A percentile compares a stretch with the other conserved stretches of the same genome.
These are phyloP conservation scores for Solea senegalensis DNA, from an alignment of 2,113 vertebrate genomes.

Conservation along the genomic window DNA sequence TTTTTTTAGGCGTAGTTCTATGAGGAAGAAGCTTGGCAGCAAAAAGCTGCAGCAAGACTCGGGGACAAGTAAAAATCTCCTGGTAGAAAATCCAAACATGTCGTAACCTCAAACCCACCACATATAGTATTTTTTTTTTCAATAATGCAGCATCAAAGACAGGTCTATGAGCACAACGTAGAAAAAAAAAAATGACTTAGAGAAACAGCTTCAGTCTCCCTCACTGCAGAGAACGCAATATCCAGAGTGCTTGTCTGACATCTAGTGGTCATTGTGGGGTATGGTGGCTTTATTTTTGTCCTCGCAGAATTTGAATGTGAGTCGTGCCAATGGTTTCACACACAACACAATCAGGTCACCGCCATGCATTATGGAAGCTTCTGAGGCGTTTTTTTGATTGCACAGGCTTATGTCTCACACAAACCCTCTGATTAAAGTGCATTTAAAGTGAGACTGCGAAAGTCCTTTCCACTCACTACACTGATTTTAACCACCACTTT, in stretches of 20 bases:
- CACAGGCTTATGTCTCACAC: slow-evolving; percentile 1
- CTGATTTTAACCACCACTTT: too few species aligned
- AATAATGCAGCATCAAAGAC: neutral
- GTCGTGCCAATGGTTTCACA: slow-evolving; percentile 17
- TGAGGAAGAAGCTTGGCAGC: too few species aligned
- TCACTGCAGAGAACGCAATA: neutral
- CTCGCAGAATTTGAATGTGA: slow-evolving; percentile 9
- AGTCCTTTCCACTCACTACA: too few species aligned
- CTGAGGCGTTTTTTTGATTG: neutral
- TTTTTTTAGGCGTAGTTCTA: too few species aligned
- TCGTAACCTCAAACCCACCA: neutral
- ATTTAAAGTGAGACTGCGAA: too few species aligned
- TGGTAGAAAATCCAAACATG: slow-evolving; percentile 1
- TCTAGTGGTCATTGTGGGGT: slow-evolving; percentile 51
- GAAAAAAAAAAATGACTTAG: neutral
- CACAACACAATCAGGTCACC: slow-evolving; percentile 9
- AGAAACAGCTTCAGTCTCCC: neutral
- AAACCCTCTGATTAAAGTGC: neutral
- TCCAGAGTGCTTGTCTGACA: slow-evolving; percentile 47
- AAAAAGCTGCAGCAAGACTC: too few species aligned
- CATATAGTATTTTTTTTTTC: neutral
- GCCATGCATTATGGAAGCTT: slow-evolving; percentile 16
- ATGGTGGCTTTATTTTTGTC: neutral
- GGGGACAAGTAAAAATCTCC: neutral
- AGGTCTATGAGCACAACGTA: neutral